These are phyloP conservation scores for Gambusia affinis DNA, from an alignment of 2,113 vertebrate genomes.

Conservation along the genomic window DNA sequence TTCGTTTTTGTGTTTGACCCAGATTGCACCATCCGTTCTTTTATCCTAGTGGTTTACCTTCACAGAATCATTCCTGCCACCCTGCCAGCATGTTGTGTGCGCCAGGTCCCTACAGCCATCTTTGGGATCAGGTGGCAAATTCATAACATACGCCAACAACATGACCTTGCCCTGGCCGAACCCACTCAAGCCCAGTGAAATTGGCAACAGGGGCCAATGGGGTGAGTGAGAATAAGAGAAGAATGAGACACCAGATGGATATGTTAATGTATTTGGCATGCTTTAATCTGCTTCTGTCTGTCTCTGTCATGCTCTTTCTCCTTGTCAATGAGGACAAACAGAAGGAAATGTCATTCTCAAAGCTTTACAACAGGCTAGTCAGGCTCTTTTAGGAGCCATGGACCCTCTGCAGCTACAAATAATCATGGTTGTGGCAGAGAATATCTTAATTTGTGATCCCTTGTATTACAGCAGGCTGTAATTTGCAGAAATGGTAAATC, in stretches of 20 bases:
- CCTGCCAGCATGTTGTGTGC: slow-evolving; percentile 38
- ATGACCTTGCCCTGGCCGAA: slow-evolving; percentile 79
- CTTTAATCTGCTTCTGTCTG: slow-evolving; percentile 28
- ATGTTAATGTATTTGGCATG: slow-evolving; percentile 77
- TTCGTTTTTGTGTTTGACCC: slow-evolving; percentile 27
- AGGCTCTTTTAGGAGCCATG: slow-evolving; percentile 33
- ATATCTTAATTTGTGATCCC: slow-evolving; percentile 23
- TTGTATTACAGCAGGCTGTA: slow-evolving; percentile 43
- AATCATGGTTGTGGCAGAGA: slow-evolving; percentile 17
- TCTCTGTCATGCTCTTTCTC: slow-evolving; percentile 38
- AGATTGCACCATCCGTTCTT: slow-evolving; percentile 19
- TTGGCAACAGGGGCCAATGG: slow-evolving; percentile 61
- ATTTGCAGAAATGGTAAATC: slow-evolving; percentile 36
- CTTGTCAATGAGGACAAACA: slow-evolving; percentile 26
- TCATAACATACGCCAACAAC: slow-evolving; percentile 73
- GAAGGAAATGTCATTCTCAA: slow-evolving; percentile 53
- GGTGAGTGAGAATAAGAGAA: slow-evolving; percentile 50
- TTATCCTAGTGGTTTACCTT: slow-evolving; percentile 33
- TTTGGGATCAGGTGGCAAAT: slow-evolving; percentile 71
- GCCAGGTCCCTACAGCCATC: slow-evolving; percentile 57
- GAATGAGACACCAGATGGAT: slow-evolving; percentile 79
- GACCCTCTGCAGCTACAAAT: slow-evolving; percentile 21
- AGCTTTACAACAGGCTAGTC: slow-evolving; percentile 21
- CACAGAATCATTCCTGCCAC: slow-evolving; percentile 22
- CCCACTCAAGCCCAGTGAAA: slow-evolving; percentile 51